Evolutionary conservation across 2,797 vertebrate species (phyloP).

Genomic region (Mus spretus): DNA sequence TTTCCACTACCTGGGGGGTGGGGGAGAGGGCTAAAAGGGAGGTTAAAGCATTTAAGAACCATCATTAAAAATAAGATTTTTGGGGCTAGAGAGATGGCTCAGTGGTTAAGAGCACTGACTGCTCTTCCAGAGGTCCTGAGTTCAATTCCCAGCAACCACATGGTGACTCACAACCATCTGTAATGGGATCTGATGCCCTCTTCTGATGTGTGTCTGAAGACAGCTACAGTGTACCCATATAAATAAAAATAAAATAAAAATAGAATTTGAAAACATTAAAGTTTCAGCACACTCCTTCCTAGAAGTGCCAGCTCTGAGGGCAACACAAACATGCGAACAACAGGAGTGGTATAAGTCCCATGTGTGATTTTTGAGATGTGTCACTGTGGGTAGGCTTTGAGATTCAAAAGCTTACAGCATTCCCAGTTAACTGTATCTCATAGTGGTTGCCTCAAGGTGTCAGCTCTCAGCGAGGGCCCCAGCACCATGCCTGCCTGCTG

Average conservation of each 20-base stretch:
- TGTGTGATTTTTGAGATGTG: neutral
- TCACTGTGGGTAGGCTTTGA: neutral
- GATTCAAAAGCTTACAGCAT: neutral
- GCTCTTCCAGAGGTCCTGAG: no score
- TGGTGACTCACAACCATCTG: no score
- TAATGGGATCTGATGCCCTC: no score
- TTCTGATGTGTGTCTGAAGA: no score
- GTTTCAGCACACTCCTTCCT: neutral
- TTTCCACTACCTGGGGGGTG: neutral
- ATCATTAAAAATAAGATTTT: neutral
- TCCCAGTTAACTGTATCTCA: neutral
- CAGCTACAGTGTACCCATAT: no score
- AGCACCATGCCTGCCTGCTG: neutral
- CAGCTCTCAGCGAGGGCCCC: neutral
- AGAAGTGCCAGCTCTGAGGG: neutral
- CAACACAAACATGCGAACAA: neutral
- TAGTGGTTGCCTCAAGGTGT: neutral
- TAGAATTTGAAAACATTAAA: neutral
- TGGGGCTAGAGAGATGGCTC: no score
- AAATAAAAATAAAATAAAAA: neutral
- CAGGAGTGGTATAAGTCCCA: neutral
- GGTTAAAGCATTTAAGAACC: neutral
- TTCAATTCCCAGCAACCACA: no score
- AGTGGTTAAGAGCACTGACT: no score
- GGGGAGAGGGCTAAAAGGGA: neutral